phyloP scores from a whole-genome alignment of 2,888 invertebrate species.

The Meiosimyza platycephala region DNA sequence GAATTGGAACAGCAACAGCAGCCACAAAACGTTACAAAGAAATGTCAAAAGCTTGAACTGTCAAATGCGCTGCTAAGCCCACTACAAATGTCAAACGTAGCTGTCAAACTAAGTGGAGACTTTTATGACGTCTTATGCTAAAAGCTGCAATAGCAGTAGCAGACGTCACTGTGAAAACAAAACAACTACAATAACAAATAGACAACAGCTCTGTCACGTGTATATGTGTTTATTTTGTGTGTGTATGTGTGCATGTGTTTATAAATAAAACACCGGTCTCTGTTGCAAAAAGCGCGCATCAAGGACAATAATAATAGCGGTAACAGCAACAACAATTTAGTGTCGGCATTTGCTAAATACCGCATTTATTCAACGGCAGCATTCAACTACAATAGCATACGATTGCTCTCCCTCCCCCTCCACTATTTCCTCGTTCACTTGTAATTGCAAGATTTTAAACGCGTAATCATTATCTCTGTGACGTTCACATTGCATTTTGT shows the following conservation, averaged over 20 bases:
- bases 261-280: constrained; percentile 57
- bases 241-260: constrained; percentile 46
- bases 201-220: neutral
- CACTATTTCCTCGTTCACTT: no score
- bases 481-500: neutral
- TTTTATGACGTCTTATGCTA: constrained; percentile 24
- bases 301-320: neutral
- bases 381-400: no score
- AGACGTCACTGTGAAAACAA: constrained; percentile 52
- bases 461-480: constrained; percentile 5
- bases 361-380: neutral
- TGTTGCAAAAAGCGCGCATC: constrained; percentile 30
- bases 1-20: constrained; percentile 23
- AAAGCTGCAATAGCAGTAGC: constrained; percentile 9
- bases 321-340: neutral
- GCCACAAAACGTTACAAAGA: constrained; percentile 43
- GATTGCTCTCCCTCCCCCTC: no score
- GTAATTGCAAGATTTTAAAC: no score
- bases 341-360: constrained; percentile 7
- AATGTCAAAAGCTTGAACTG: neutral
- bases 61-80: constrained; percentile 9
- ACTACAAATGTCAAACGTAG: constrained; percentile 2
- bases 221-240: constrained; percentile 37
- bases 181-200: constrained; percentile 51
- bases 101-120: constrained; percentile 43